Evolutionary conservation across 2,797 vertebrate genomes (phyloP), one percentile per base, ranked within the genome.

Genomic region (Dendrocincla tyrannina): DNA sequence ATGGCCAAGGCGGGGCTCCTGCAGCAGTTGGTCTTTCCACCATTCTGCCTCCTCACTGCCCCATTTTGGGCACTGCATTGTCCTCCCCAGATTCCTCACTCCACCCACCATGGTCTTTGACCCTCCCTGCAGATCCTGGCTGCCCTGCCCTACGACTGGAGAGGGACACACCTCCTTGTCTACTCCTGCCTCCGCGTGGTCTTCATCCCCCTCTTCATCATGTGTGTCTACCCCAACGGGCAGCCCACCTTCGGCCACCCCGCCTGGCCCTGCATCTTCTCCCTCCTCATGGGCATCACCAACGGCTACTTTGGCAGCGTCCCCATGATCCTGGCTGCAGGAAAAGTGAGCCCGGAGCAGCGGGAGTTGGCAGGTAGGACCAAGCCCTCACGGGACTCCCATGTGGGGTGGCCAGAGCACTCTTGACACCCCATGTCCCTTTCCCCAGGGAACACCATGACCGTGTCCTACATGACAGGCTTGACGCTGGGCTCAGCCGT

Each of bases 141-240:
- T 2, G 99, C 99, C 11, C 94, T 99, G 96, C 99, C 99, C 3
- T 98, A 99, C 0, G 99, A 99, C 93, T 99, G 99, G 99, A 98
- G 98, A 22, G 99, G 99, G 9, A 97, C 98, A 3, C 99, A 99
- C 58, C 98, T 99, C 89, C 98, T 99, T 23, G 86, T 99, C 96
- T 99, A 98, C 97, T 99, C 99, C 94, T 99, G 99, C 82, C 97
- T 99, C 42, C 98, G 99, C 0, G 98, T 99, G 66, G 96, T 99
- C 94, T 99, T 99, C 98, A 99, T 99, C 97, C 99, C 99, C 7
- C 99, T 99, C 84, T 99, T 99, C 90, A 98, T 99, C 97, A 98
- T 99, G 98, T 99, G 99, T 0, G 98, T 99, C 58, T 99, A 99
- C 95, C 99, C 99, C 27, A 98, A 97, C 0, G 98, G 96, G n/a